Evolutionary conservation across 2,888 invertebrate species (phyloP), one percentile per base, ranked within the genome.

Genomic region (Endomychus coccineus): DNA sequence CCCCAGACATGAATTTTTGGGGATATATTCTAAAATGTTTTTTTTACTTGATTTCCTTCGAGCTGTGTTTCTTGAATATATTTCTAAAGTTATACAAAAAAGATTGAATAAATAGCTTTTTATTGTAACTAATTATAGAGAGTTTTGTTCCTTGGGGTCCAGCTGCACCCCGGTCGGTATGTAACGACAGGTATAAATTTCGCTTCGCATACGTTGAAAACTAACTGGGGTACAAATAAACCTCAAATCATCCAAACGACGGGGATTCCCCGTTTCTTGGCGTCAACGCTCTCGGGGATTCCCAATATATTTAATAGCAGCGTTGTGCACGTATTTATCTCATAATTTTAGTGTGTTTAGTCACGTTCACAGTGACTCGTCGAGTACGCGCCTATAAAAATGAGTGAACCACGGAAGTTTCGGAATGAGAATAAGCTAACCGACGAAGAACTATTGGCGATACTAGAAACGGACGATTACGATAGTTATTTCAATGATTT

Each of bases 401-500:
- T 14, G 3, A 16, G 16, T 16, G 4, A 29, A 29, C 30, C 3
- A 29, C 30, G 11, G 17, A 29, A 16, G 17, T 29, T 29, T 29
- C 3, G 4, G 16, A 16, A 29, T 29, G 10, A 16, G 16, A 29
- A 29, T 24, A n/a, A 23, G 32, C 23, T 32, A 3, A 24, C 22
- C 2, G 32, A 14, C 23, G 32, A 32, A 19, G 32, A 32, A 32
- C 6, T 22, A 32, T 5, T 32, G 4, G 29, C 16, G 15, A 15
- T 29, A 15, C 34, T 39, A 21, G 36, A 29, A 19, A 29, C 34
- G 15, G 14, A 28, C 34, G 36, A 36, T 30, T 27, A 36, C 36
- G 13, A 36, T 19, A 36, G 23, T 30, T 24, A 39, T 36, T 36
- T 36, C 13, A 23, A 36, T 39, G 31, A 36, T 36, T 39, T 36